Conservation (phyloP, 2,113 vertebrate genomes). For the Aegypius monachus region DNA sequence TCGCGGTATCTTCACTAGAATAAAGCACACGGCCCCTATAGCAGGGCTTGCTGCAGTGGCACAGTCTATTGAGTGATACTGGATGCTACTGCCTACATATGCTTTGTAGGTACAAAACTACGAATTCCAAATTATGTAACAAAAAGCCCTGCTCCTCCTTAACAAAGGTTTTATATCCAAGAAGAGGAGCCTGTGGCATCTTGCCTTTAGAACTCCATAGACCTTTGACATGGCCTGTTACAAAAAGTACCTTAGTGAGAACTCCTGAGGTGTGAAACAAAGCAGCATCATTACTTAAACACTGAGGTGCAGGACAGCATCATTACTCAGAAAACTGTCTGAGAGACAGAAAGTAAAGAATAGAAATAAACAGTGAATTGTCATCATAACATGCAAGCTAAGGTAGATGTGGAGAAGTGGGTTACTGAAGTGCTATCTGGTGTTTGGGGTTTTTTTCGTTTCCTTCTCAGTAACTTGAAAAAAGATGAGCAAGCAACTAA, state of each 20-base stretch:
- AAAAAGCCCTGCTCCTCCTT: not conserved
- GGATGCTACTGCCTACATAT: not conserved
- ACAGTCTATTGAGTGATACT: not conserved
- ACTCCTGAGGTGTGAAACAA: not conserved
- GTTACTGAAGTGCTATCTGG: not conserved
- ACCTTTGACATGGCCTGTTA: not conserved
- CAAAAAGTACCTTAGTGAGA: not conserved
- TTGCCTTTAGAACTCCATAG: not conserved
- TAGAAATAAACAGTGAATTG: not conserved
- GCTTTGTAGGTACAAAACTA: not conserved
- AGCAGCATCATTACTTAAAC: not conserved
- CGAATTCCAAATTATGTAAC: not conserved
- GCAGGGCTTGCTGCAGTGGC: not conserved
- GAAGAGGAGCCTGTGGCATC: not conserved
- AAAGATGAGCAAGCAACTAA: not conserved
- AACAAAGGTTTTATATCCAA: not conserved
- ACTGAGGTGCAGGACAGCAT: fast-evolving
- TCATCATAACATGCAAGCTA: not conserved
- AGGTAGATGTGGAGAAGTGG: not conserved
- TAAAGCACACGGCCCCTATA: not conserved
- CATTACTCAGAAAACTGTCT: not conserved
- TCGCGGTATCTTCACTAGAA: not conserved
- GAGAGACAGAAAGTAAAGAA: not conserved
- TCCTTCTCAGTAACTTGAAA: not conserved
- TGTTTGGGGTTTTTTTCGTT: not conserved